Base-by-base conservation (phyloP, 2,888 invertebrate species). In the Hirtodrosophila histrioides region DNA sequence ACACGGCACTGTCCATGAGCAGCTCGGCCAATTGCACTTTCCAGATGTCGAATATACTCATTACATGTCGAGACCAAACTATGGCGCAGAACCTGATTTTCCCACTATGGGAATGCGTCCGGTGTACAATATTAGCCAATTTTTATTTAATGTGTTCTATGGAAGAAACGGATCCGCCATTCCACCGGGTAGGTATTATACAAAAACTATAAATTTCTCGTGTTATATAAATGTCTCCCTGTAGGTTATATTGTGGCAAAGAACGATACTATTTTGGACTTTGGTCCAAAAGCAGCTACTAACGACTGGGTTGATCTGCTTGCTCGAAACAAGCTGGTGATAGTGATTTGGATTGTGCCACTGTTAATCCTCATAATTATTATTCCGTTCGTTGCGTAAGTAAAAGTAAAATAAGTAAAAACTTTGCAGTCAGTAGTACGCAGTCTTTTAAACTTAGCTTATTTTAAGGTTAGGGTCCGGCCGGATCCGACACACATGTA, bases 321-420 rank as follows among this genome's bases (percentile, higher is more conserved):
- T 23, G 85, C 88, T 33, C 93, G 94, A 41, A 91, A 91, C 68
- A 36, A 36, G 2, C 87, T 90, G 88, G 94, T 94, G 0, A 92
- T 96, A 37, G 89, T 93, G 31, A 92, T 94, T 50, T 92, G 95
- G 49, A 91, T 94, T 10, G 84, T 93, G 11, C 88, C 94, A 5
- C 93, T 95, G 35, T 90, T 94, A 11, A 86, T 95, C 23, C 93
- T 96, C 55, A 93, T 94, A 40, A 92, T 96, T 49, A 90, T 95
- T 61, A 94, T 97, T 92, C 97, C 97, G 44, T 93, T 97, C 43
- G 93, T 95, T 63, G 97, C 97, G 92, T 94, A 77, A 90, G 90
- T 89, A 46, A 23, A 40, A 10, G 4, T 3, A 17, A 39, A 12
- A 4, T 17, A 39, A 3, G n/a, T 6, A 11, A 33, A 10, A 17